These are phyloP conservation scores for Drosophila nebulosa DNA, from an alignment of 1,140 invertebrate species.

Conservation along the genomic window DNA sequence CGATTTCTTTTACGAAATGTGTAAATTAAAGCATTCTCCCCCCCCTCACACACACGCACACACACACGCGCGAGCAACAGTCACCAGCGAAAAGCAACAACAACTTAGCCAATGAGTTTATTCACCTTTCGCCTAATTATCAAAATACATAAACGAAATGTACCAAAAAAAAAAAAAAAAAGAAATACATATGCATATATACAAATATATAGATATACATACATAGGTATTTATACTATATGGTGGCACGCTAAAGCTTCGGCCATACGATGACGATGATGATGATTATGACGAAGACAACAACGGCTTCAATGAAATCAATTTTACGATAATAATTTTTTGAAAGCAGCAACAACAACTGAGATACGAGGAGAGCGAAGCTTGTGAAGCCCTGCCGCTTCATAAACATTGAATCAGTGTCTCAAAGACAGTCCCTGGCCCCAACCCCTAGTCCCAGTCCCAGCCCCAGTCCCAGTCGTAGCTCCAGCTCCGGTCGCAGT, in stretches of 20 bases:
- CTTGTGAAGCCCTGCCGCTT: conserved; percentile 68
- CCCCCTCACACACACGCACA: conserved; percentile 2
- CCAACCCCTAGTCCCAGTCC: conserved; percentile 7
- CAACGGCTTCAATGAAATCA: conserved; percentile 76
- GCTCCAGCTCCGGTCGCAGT: conserved; percentile 15
- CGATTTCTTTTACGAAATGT: conserved; percentile 73
- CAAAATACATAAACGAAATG: conserved; percentile 74
- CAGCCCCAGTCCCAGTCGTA: conserved; percentile 29
- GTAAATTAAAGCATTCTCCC: conserved; percentile 51
- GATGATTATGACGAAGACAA: conserved; percentile 18
- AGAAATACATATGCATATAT: conserved; percentile 4
- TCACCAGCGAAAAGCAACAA: conserved; percentile 17
- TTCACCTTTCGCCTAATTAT: conserved; percentile 80
- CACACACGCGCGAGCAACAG: conserved; percentile 11
- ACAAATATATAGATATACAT: conserved; percentile 7
- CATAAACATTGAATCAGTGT: conserved; percentile 66
- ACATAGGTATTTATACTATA: background rate
- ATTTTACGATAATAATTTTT: conserved; percentile 78
- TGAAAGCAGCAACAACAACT: conserved; percentile 47
- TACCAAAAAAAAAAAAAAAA: conserved; percentile 34
- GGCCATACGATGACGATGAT: conserved; percentile 6
- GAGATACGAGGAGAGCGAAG: conserved; percentile 9
- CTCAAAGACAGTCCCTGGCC: conserved; percentile 19
- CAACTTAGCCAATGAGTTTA: conserved; percentile 51
- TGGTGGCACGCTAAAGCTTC: conserved; percentile 51